Evolutionary conservation across 2,888 invertebrate species (phyloP).

Genomic region (Folsomia candida): DNA sequence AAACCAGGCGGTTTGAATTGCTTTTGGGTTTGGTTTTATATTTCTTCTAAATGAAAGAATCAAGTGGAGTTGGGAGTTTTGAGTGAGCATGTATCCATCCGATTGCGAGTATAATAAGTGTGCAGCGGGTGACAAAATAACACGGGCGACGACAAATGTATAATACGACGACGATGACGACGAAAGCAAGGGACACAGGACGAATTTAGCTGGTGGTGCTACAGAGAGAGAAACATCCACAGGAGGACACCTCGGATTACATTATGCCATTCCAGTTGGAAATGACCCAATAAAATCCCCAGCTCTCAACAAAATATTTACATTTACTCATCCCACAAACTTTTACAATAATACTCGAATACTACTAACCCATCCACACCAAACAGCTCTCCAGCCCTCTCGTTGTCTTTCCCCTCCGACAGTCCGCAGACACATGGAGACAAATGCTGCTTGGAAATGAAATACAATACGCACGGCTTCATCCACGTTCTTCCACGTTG

Average conservation of each 20-base stretch:
- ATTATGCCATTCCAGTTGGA: conserved; percentile 28
- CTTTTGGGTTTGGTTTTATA: conserved; percentile 9
- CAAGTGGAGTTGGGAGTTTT: not conserved
- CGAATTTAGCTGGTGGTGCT: not conserved
- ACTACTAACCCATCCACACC: not conserved
- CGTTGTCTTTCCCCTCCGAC: not conserved
- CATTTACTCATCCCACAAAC: conserved; percentile 18
- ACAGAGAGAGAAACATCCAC: conserved; percentile 26
- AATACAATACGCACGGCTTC: not conserved
- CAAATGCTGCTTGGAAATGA: not conserved
- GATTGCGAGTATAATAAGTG: not conserved
- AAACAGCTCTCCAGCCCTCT: not conserved
- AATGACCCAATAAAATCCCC: conserved; percentile 40
- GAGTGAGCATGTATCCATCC: not conserved
- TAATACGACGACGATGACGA: no score
- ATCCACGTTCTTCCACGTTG: not conserved
- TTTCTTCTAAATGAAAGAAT: conserved; percentile 20
- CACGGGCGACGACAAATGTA: not conserved
- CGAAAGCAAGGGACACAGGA: not conserved
- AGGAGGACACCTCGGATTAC: conserved; percentile 40
- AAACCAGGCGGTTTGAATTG: not conserved
- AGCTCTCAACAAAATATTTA: conserved; percentile 27
- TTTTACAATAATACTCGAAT: conserved; percentile 20
- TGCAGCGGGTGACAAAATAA: not conserved
- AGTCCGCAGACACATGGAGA: not conserved